Conservation (phyloP, 2,888 invertebrate species). For the Bhutanitis thaidina region DNA sequence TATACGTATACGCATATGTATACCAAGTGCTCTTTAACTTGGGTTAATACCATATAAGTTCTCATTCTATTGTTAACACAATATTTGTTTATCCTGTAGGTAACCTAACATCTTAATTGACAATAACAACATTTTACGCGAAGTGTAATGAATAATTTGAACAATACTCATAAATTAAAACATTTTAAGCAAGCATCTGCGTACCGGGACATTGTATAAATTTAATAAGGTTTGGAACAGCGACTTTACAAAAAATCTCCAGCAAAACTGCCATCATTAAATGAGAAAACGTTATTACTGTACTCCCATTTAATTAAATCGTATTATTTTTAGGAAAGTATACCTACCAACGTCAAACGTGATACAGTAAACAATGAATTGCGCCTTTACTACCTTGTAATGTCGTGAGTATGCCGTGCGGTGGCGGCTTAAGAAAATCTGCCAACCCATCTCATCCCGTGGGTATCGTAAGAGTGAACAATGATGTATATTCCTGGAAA, state of each 20-base stretch:
- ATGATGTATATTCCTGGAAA: no score
- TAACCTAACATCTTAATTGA: slow-evolving; percentile 11
- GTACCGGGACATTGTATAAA: slow-evolving; percentile 52
- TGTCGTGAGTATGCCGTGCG: no score
- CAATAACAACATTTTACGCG: slow-evolving; percentile 1
- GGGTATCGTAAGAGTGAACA: no score
- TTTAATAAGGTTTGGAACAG: slow-evolving; percentile 38
- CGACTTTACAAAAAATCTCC: slow-evolving; percentile 47
- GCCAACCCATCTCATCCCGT: no score
- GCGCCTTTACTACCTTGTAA: slow-evolving; percentile 1
- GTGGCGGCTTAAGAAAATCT: no score
- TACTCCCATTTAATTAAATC: slow-evolving; percentile 31
- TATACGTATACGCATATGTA: no score
- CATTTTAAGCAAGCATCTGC: slow-evolving; percentile 69
- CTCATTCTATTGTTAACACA: no score
- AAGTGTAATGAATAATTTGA: slow-evolving; percentile 12
- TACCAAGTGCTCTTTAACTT: no score
- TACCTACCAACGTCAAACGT: slow-evolving; percentile 1
- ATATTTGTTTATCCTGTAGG: neutral
- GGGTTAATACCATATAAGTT: no score
- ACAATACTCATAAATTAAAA: slow-evolving; percentile 27
- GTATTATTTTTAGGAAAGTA: slow-evolving; percentile 5
- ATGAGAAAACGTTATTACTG: slow-evolving; percentile 40
- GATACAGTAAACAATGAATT: slow-evolving; percentile 3
- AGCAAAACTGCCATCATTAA: slow-evolving; percentile 41